Evolutionary conservation across 2,888 invertebrate species (phyloP).

Genomic region (Esperia sulphurella): DNA sequence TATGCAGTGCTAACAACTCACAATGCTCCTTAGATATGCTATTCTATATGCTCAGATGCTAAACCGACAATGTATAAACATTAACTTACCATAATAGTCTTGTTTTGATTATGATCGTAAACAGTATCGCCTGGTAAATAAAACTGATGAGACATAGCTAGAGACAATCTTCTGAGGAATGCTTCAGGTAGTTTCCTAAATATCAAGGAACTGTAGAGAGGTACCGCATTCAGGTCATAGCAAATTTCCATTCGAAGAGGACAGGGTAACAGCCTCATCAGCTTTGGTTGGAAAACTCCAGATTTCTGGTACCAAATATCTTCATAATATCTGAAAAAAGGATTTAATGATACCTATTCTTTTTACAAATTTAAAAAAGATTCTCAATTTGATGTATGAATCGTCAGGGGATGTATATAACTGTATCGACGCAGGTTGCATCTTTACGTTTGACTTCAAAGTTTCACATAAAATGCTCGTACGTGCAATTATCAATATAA

Average conservation of each 20-base stretch:
- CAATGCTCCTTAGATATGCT: no score
- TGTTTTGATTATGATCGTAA: slow-evolving; percentile 69
- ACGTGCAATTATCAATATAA: no score
- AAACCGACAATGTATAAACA: slow-evolving; percentile 9
- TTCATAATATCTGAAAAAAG: slow-evolving; percentile 63
- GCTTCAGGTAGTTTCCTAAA: slow-evolving; percentile 75
- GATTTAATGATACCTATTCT: no score
- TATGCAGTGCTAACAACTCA: background rate
- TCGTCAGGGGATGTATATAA: no score
- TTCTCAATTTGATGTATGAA: no score
- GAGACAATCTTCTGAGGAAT: slow-evolving; percentile 70
- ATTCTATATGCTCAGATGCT: background rate
- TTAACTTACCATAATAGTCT: slow-evolving; percentile 69
- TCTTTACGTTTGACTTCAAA: no score
- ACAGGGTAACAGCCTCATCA: slow-evolving; percentile 60
- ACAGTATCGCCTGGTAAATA: slow-evolving; percentile 74
- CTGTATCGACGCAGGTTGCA: no score
- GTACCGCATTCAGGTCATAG: slow-evolving; percentile 72
- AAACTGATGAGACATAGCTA: slow-evolving; percentile 74
- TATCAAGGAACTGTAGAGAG: slow-evolving; percentile 70
- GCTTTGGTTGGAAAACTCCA: slow-evolving; percentile 65
- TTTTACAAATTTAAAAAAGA: no score
- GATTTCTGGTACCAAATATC: slow-evolving; percentile 76
- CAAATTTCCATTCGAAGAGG: slow-evolving; percentile 74
- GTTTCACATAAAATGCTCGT: no score